A percentile compares a stretch with the other conserved stretches of the same genome.
phyloP scores from a whole-genome alignment of 2,797 vertebrate species.

The Morus bassanus region DNA sequence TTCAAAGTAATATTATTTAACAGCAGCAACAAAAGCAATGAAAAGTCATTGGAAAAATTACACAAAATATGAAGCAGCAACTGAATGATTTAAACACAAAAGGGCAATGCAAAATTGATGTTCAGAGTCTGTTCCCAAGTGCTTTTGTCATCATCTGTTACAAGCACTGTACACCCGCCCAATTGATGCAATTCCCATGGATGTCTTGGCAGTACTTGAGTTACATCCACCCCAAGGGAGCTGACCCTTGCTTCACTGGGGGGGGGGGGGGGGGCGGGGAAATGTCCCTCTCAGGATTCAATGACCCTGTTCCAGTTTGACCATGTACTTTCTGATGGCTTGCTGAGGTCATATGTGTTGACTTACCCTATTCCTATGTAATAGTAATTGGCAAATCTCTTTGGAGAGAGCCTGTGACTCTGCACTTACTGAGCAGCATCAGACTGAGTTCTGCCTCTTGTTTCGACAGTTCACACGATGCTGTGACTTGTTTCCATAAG shows the following conservation, averaged over 20 bases:
- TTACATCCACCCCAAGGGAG: slow-evolving; percentile 21
- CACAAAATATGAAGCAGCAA: background rate
- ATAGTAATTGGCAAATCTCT: background rate
- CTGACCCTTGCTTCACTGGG: background rate
- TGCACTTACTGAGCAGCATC: background rate
- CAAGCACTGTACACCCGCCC: background rate
- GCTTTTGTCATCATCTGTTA: slow-evolving; percentile 3
- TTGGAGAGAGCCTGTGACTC: slow-evolving; percentile 18
- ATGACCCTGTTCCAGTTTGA: background rate
- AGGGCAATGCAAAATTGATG: background rate
- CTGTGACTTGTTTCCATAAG: background rate
- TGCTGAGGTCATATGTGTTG: background rate
- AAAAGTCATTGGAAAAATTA: background rate
- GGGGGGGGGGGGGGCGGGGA: fast-evolving
- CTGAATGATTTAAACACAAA: background rate
- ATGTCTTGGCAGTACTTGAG: slow-evolving; percentile 5
- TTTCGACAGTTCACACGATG: background rate
- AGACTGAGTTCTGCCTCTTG: background rate
- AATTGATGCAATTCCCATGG: slow-evolving; percentile 48
- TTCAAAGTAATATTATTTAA: background rate
- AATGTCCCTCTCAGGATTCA: background rate
- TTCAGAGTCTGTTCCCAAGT: background rate
- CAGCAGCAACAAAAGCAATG: background rate
- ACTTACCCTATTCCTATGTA: background rate
- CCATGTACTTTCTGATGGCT: background rate